Conservation (phyloP, 1,140 invertebrate species). For the Heliothis subflexa region DNA sequence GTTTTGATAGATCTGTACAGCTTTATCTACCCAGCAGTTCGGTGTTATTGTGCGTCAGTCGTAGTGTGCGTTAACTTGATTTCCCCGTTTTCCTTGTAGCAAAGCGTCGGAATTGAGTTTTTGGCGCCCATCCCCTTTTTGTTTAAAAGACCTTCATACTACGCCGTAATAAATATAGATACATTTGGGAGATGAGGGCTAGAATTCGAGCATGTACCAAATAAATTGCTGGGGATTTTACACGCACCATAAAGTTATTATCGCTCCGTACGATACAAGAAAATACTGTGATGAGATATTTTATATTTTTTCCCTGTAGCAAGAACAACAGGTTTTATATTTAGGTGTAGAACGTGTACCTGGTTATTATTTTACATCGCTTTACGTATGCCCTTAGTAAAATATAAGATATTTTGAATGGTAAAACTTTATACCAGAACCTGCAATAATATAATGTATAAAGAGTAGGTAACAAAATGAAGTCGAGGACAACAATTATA, state of each 20-base stretch:
- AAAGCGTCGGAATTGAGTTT: slow-evolving; percentile 61
- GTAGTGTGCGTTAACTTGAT: slow-evolving; percentile 59
- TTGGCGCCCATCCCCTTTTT: slow-evolving; percentile 56
- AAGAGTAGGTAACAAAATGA: neutral
- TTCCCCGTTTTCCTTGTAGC: slow-evolving; percentile 56
- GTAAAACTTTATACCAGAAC: neutral
- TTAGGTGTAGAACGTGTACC: slow-evolving; percentile 6
- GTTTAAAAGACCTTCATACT: slow-evolving; percentile 50
- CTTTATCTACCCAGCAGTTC: neutral
- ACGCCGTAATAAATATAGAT: slow-evolving; percentile 48
- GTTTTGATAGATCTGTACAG: neutral
- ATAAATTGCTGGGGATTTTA: slow-evolving; percentile 42
- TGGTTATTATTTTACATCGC: slow-evolving; percentile 14
- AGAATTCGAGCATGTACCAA: slow-evolving; percentile 34
- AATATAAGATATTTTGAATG: neutral
- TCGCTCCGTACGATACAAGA: slow-evolving; percentile 22
- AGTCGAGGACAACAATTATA: neutral
- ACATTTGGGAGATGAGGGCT: slow-evolving; percentile 40
- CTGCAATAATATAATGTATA: neutral
- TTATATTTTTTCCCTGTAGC: slow-evolving; percentile 11
- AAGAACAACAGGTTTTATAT: slow-evolving; percentile 28
- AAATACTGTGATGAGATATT: slow-evolving; percentile 42
- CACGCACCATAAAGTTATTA: slow-evolving; percentile 47
- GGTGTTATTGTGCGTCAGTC: neutral
- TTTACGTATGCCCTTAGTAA: neutral